Percentiles rank a stretch among this genome's conserved stretches.
These are phyloP conservation scores for Meteorus cinctellus DNA, from an alignment of 2,888 invertebrate genomes.

Conservation along the genomic window DNA sequence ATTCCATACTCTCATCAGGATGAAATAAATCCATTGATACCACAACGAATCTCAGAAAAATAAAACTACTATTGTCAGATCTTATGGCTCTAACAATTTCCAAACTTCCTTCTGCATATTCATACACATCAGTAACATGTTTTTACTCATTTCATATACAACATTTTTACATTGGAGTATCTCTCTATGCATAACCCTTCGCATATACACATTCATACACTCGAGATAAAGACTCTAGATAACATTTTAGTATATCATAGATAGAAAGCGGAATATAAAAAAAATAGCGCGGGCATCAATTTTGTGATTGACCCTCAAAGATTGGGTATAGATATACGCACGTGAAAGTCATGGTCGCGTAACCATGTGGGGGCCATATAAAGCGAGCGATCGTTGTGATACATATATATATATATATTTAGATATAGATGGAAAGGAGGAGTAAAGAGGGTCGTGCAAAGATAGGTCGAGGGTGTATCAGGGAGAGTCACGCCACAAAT, in stretches of 20 bases:
- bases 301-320: slow-evolving; percentile 3
- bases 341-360: slow-evolving; percentile 2
- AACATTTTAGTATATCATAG: neutral
- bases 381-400: neutral
- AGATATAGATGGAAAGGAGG: neutral
- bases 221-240: neutral
- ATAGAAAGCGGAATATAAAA: neutral
- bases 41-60: no score
- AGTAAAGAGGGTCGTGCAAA: neutral
- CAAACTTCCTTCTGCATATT: no score
- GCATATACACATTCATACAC: neutral
- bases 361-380: neutral
- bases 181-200: neutral
- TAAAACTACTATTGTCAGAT: no score
- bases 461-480: slow-evolving; percentile 25
- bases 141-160: neutral
- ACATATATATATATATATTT: neutral
- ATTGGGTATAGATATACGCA: slow-evolving; percentile 22
- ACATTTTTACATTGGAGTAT: neutral
- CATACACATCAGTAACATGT: no score
- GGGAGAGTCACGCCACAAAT: slow-evolving; percentile 40
- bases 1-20: no score
- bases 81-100: no score
- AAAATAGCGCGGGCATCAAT: neutral
- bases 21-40: no score